Evolutionary conservation across 2,888 invertebrate genomes (phyloP), one percentile per base, ranked within the genome.

Genomic region (Troides oblongomaculatus): DNA sequence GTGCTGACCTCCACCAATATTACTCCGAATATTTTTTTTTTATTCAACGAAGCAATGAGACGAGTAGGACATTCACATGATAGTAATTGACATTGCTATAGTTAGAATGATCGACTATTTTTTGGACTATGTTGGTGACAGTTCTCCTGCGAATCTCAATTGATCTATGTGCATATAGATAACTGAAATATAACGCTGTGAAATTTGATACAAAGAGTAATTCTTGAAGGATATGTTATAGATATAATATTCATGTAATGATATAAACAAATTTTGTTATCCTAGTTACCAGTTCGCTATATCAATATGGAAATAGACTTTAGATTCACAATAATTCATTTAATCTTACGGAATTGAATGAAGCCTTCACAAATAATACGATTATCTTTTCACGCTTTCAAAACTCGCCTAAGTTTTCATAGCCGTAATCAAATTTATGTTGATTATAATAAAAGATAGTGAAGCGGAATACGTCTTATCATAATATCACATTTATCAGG

Each of bases 351-450:
- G n/a, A 67, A 62, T 62, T 62, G 23, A 56, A 56, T 4, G 46
- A 60, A 62, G n/a, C 62, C 63, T 63, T 59, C 58, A 68, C 50
- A 50, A 68, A 68, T 60, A 60, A 57, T 12, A 56, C 21, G 50
- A 39, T 68, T 68, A 68, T 64, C 64, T 36, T 56, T 39, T 60
- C 59, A 68, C 30, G 50, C 60, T 64, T 64, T 39, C 59, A 64
- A 53, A 68, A 68, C 59, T 56, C 36, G 53, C 50, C 30, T 39
- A 36, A 36, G 21, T 53, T 56, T 59, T 63, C 63, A 68, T 63
- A 60, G 64, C 17, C 68, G 64, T 39, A 65, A 59, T 65, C 58
- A 7, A 36, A 39, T 43, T 21, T 18, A 39, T 23, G 39, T 39
- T 57, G 57, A 64, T 64, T 64, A 65, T 65, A 25, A 46, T 46